Base-by-base conservation (phyloP, 2,797 vertebrate species). In the Malurus splendens region DNA sequence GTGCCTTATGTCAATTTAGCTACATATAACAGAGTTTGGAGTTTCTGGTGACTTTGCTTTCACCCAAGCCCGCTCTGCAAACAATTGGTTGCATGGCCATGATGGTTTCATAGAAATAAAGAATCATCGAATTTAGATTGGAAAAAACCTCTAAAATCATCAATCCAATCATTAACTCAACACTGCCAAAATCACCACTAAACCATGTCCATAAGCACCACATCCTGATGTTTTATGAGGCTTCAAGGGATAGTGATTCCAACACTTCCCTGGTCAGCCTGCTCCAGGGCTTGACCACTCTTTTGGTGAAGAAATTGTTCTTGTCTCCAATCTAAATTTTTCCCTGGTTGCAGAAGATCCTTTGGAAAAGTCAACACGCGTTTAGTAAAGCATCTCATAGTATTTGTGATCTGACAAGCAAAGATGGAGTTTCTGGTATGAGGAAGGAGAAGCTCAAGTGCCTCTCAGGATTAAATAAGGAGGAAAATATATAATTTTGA, bases 61-160 rank as follows among this genome's bases (percentile, higher is more conserved):
- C 71, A 84, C 24, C 11, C n/a, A 39, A 30, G 15, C 27, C n/a
- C 67, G 16, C 7, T 4, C 14, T 39, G 12, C 9, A 33, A 45
- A n/a, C 6, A 42, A 3, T 12, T 25, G 10, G 1, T 36, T 56
- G 2, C 2, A 2, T 42, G 15, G 7, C 5, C 28, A 7, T 28
- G 12, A 45, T 6, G 22, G 1, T 4, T 39, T 62, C 24, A 27
- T 3, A 39, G 50, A 75, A 75, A 50, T 0, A 56, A 24, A 62
- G n/a, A 68, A 68, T 56, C 12, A 16, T 0, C 18, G 32, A 75
- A 30, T 33, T 68, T 51, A 45, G 8, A 2, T 18, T 56, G 25
- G 42, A 19, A 48, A 47, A 73, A 47, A 27, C 1, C 30, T 51
- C 24, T 7, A 44, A 75, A 42, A 32, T 19, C 7, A 41, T 28